Percentiles rank a stretch among this genome's conserved stretches.
Evolutionary conservation across 2,797 vertebrate species (phyloP).

Genomic region (Anas capensis): DNA sequence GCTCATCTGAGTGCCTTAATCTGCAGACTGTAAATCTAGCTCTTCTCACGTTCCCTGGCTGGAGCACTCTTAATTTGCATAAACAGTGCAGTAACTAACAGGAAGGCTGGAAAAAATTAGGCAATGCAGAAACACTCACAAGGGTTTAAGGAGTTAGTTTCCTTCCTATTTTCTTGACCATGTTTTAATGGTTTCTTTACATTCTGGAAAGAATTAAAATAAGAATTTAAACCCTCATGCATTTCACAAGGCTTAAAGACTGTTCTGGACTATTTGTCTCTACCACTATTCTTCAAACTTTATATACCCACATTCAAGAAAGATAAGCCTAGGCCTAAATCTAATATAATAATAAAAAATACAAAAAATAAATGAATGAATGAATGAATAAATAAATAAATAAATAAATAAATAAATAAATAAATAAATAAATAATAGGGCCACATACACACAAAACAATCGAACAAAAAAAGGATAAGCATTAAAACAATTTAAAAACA

Average conservation of each 20-base stretch:
- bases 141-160: neutral
- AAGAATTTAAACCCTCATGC: neutral
- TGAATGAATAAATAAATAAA: neutral
- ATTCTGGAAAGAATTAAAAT: neutral
- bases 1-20: constrained; percentile 28
- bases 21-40: constrained; percentile 4
- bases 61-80: neutral
- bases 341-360: too few species aligned
- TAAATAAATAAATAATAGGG: too few species aligned
- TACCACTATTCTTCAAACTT: neutral
- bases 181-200: neutral
- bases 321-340: neutral
- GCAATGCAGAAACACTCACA: neutral
- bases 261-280: neutral
- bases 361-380: neutral
- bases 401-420: neutral
- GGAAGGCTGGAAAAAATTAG: constrained; percentile 35
- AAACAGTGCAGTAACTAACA: constrained; percentile 56
- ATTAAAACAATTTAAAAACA: neutral
- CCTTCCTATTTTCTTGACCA: neutral
- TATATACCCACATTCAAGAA: neutral
- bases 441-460: too few species aligned
- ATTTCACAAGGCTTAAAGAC: neutral
- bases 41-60: constrained; percentile 23
- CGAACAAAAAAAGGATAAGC: too few species aligned